Conservation (phyloP, 2,113 vertebrate species). For the Barbus barbus region DNA sequence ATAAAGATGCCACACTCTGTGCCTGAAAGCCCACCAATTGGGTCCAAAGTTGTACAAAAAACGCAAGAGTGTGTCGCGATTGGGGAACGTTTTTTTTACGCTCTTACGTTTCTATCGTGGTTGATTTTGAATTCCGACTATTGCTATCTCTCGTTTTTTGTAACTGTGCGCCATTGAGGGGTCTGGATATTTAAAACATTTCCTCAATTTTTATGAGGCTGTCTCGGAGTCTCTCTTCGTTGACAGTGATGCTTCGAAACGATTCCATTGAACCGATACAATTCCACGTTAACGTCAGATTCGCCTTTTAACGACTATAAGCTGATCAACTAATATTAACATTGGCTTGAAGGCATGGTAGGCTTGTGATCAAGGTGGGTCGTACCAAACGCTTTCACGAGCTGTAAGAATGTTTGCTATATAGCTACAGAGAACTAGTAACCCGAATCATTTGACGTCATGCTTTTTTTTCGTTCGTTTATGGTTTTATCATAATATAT, state of each 20-base stretch:
- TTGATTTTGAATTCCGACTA: constrained; percentile 49
- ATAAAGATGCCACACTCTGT: constrained; percentile 87
- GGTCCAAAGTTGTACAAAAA: constrained; percentile 75
- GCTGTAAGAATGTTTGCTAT: constrained; percentile 72
- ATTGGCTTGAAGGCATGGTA: constrained; percentile 16
- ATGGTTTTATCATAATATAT: constrained; percentile 90
- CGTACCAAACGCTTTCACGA: background rate
- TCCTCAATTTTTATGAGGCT: constrained; percentile 95
- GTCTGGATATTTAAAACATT: constrained; percentile 83
- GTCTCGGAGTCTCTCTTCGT: constrained; percentile 79
- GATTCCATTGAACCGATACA: constrained; percentile 62
- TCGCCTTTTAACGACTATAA: constrained; percentile 67
- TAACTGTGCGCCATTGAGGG: constrained; percentile 75
- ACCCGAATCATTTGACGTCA: constrained; percentile 55
- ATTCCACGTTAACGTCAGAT: constrained; percentile 64
- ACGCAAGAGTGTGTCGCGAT: constrained; percentile 72
- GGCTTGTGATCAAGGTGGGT: constrained; percentile 10
- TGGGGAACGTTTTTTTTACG: constrained; percentile 71
- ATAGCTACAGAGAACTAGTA: no score
- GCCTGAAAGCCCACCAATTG: constrained; percentile 84
- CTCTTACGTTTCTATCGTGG: no score
- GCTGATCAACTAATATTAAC: constrained; percentile 58
- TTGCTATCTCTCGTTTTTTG: constrained; percentile 56
- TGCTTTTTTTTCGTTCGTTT: constrained; percentile 61
- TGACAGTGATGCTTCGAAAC: constrained; percentile 83